These are phyloP conservation scores for Lepus timidus DNA, from an alignment of 2,113 vertebrate genomes.

Conservation along the genomic window DNA sequence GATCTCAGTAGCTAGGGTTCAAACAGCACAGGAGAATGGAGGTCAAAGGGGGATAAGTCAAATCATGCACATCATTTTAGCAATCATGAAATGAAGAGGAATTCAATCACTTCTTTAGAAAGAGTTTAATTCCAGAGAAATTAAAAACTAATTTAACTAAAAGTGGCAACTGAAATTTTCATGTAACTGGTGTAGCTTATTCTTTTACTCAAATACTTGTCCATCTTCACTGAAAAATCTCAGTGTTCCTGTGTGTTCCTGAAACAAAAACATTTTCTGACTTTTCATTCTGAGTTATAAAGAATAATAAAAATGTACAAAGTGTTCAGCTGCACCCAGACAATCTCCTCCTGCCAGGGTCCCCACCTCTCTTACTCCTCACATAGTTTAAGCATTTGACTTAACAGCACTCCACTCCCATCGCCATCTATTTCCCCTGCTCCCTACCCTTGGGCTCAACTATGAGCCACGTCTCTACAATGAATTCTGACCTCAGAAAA, in stretches of 20 bases:
- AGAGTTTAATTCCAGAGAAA: constrained; percentile 30
- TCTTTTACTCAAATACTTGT: neutral
- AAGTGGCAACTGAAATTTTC: constrained; percentile 19
- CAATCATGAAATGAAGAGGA: constrained; percentile 27
- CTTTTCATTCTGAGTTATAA: constrained; percentile 10
- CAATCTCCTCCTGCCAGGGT: neutral
- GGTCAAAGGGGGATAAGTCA: neutral
- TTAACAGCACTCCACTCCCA: neutral
- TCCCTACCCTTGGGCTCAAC: neutral
- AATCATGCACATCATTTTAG: neutral
- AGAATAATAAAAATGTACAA: constrained; percentile 19
- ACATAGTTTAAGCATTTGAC: neutral
- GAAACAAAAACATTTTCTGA: constrained; percentile 42
- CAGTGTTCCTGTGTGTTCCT: neutral
- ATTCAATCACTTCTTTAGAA: constrained; percentile 15
- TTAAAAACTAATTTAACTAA: constrained; percentile 39
- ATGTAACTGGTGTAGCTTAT: neutral
- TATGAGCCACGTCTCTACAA: constrained; percentile 26
- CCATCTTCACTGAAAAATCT: constrained; percentile 3
- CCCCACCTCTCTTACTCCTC: neutral
- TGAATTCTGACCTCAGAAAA: constrained; percentile 48
- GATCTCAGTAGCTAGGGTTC: neutral
- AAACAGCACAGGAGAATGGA: neutral
- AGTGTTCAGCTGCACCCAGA: neutral
- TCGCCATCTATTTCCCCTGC: neutral